These are phyloP conservation scores for Muricea muricata DNA, from an alignment of 92 coral and sea anemone genomes.

Conservation along the genomic window DNA sequence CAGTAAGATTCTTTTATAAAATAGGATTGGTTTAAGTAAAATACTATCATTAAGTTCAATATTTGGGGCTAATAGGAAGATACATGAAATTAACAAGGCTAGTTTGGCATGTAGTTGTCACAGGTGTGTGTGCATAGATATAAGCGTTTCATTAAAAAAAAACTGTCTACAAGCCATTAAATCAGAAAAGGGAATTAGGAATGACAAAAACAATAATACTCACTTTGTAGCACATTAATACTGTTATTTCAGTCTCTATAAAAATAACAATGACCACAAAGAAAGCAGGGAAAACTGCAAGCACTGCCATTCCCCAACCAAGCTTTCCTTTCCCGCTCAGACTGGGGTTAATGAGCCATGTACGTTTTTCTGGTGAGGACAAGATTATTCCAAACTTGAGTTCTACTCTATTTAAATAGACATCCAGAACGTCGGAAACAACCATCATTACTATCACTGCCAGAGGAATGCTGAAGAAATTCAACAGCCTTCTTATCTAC, in stretches of 20 bases:
- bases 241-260: slow-evolving; percentile 37
- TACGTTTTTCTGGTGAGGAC: slow-evolving; percentile 31
- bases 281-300: slow-evolving; percentile 31
- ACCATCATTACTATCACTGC: slow-evolving; percentile 22
- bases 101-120: neutral
- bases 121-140: too few relatives aligned
- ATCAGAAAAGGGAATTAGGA: too few relatives aligned
- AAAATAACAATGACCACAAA: slow-evolving; percentile 36
- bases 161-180: too few relatives aligned
- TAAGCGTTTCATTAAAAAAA: too few relatives aligned
- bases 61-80: too few relatives aligned
- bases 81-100: neutral
- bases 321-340: slow-evolving; percentile 30
- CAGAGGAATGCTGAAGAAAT: slow-evolving; percentile 38
- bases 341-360: slow-evolving; percentile 33
- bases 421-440: slow-evolving; percentile 25
- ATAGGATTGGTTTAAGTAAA: too few relatives aligned
- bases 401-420: slow-evolving; percentile 3
- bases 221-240: slow-evolving; percentile 39
- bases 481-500: slow-evolving; percentile 21
- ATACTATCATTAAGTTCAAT: too few relatives aligned
- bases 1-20: too few relatives aligned
- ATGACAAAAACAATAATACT: neutral
- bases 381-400: neutral
- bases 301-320: slow-evolving; percentile 35